Evolutionary conservation across 37 sponge, comb jelly and placozoan genomes (phyloP).

Genomic region (Spongia lamella): DNA sequence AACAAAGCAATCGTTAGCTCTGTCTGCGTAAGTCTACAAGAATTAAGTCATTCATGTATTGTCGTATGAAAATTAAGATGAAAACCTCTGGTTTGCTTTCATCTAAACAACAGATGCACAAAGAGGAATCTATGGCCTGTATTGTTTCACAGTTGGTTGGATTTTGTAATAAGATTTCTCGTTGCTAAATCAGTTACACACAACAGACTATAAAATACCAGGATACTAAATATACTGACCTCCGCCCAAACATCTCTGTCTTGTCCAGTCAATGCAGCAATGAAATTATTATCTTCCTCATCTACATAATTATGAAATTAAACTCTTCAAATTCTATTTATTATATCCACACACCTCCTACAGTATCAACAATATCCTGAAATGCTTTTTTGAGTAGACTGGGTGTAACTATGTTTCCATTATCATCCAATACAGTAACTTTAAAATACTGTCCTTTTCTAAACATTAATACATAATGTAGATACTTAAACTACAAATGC

Average conservation of each 20-base stretch:
- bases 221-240: slow-evolving; percentile 12
- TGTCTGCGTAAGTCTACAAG: no score
- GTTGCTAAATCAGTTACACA: no score
- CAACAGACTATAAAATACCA: no score
- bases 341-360: slow-evolving; percentile 49
- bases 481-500: background rate
- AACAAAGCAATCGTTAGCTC: no score
- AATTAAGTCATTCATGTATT: no score
- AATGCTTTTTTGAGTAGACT: slow-evolving; percentile 41
- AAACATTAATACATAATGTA: background rate
- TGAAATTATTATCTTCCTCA: slow-evolving; percentile 47
- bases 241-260: slow-evolving; percentile 61
- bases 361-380: slow-evolving; percentile 61
- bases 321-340: no score
- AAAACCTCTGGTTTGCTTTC: background rate
- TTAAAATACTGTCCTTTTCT: slow-evolving; percentile 67
- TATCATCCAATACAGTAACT: slow-evolving; percentile 34
- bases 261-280: slow-evolving; percentile 58
- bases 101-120: background rate
- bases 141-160: no score
- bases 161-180: no score
- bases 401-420: slow-evolving; percentile 38
- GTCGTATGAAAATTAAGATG: no score
- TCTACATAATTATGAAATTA: slow-evolving; percentile 16
- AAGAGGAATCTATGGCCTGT: background rate